Conservation (phyloP, 2,113 vertebrate species). For the Leucoraja erinaceus region DNA sequence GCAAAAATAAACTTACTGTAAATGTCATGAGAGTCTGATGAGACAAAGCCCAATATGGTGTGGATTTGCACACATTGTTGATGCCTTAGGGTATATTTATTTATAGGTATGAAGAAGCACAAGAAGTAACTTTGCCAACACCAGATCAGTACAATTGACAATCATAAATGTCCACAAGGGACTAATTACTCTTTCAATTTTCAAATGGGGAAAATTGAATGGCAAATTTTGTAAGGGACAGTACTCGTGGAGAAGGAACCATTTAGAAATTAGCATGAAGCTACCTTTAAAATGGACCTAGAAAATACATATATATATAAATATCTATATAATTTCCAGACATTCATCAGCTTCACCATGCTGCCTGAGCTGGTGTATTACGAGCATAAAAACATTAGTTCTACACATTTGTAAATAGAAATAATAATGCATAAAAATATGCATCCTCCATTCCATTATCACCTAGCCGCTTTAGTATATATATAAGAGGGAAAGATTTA, state of each 20-base stretch:
- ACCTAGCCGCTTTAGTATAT: not conserved
- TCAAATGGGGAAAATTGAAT: conserved; percentile 1
- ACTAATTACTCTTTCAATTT: conserved; percentile 25
- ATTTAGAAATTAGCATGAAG: not conserved
- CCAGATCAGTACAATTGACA: not conserved
- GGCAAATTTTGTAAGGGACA: not conserved
- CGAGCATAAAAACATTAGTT: not conserved
- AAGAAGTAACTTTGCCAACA: not conserved
- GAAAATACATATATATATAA: not conserved
- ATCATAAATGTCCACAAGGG: conserved; percentile 31
- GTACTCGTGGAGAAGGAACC: not conserved
- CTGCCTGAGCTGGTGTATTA: not conserved
- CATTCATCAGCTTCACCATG: not conserved
- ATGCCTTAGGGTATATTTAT: not conserved
- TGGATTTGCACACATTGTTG: not conserved
- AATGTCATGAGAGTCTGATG: not conserved
- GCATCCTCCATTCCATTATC: not conserved
- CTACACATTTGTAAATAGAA: not conserved
- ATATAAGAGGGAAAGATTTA: not conserved
- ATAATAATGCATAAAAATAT: not conserved
- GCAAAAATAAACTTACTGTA: not conserved
- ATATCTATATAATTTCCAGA: not conserved
- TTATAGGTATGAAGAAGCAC: not conserved
- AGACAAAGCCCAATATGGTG: not conserved
- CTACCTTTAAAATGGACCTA: not conserved